Base-by-base conservation (phyloP, 2,888 invertebrate genomes). In the Synergus itoensis region DNA sequence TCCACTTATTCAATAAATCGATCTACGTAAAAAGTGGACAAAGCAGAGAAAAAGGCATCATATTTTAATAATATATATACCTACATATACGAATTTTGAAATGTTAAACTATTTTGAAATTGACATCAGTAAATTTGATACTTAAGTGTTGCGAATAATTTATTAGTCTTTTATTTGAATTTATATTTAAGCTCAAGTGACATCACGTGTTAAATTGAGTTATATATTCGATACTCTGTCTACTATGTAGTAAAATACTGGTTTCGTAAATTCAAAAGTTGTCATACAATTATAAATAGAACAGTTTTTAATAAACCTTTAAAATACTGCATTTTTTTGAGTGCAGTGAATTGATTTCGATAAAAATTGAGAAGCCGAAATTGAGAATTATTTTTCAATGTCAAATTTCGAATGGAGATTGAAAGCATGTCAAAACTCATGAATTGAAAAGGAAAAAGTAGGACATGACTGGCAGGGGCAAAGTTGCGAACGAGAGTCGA, bases 1-100 rank as follows among this genome's bases (percentile, higher is more conserved):
- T 73, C 73, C 53, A n/a, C 73, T n/a, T 28, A 73, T 67, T 67
- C 67, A 67, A 67, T 73, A 73, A 73, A 73, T 73, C 73, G 73
- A 73, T 73, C n/a, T 36, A 36, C 5, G 36, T 36, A 36, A 40
- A n/a, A 65, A 40, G n/a, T 11, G n/a, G n/a, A 8, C n/a, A 41
- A 11, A 11, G 11, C 9, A 21, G 18, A 60, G 8, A n/a, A n/a
- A 40, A 67, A 67, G n/a, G 5, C 5, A 18, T 18, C 2, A 21
- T 67, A 41, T 43, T 45, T 21, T 45, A 40, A 14, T 21, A 21
- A 12, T 21, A 21, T 21, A 11, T 1, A 45, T 4, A 45, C 14
- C 3, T 28, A 28, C 3, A 28, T 28, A 28, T 28, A 28, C 28
- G 28, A 28, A 28, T 28, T 28, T 28, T 28, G 36, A 36, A 36